phyloP scores from a whole-genome alignment of 2,113 vertebrate genomes.

The Mesocricetus auratus region DNA sequence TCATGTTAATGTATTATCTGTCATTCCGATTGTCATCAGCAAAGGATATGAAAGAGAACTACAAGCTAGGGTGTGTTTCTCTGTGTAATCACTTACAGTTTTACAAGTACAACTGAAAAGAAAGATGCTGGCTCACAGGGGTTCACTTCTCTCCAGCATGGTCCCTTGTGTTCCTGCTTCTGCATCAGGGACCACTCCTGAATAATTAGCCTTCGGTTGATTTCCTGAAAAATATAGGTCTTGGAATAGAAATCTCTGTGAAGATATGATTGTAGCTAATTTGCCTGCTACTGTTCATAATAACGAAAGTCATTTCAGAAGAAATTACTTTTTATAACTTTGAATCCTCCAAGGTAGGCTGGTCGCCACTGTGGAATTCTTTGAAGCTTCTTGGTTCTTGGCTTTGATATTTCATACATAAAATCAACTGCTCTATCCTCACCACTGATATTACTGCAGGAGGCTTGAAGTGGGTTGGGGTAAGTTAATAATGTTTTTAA shows the following conservation, averaged over 20 bases:
- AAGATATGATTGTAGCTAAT: slow-evolving; percentile 9
- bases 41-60: slow-evolving; percentile 77
- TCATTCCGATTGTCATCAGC: slow-evolving; percentile 76
- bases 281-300: slow-evolving; percentile 61
- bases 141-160: not conserved
- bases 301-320: slow-evolving; percentile 57
- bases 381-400: slow-evolving; percentile 72
- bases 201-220: slow-evolving; percentile 64
- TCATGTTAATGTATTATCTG: slow-evolving; percentile 77
- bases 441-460: slow-evolving; percentile 5
- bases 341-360: slow-evolving; percentile 69
- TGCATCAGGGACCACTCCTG: slow-evolving; percentile 45
- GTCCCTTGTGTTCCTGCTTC: not conserved
- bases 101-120: not conserved
- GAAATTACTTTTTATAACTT: slow-evolving; percentile 72
- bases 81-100: slow-evolving; percentile 70
- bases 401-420: slow-evolving; percentile 79
- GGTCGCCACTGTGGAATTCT: slow-evolving; percentile 68
- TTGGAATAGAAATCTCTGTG: slow-evolving; percentile 44
- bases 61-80: slow-evolving; percentile 69
- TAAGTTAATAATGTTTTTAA: not conserved
- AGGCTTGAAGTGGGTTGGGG: not conserved
- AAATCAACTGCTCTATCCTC: slow-evolving; percentile 55
- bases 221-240: slow-evolving; percentile 5
- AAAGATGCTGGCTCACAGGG: not conserved